These are phyloP conservation scores for Trinectes maculatus DNA, from an alignment of 2,113 vertebrate genomes.

Conservation along the genomic window DNA sequence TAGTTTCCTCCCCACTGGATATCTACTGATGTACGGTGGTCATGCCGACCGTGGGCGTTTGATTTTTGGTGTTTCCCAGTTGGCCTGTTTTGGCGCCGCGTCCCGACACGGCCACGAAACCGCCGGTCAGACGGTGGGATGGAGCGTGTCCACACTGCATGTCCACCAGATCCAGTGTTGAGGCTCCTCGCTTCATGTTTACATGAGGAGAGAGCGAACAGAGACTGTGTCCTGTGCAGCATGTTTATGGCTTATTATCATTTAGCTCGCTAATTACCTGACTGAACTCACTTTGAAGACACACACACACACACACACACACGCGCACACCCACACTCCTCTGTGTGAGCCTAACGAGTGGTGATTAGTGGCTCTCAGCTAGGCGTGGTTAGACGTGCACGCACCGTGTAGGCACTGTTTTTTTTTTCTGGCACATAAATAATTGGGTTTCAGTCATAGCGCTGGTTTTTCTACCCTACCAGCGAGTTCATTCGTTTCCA, in stretches of 20 bases:
- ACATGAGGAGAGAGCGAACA: not conserved
- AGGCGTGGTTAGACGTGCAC: constrained; percentile 85
- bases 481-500: constrained; percentile 49
- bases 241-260: constrained; percentile 56
- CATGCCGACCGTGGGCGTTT: constrained; percentile 56
- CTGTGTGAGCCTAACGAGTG: constrained; percentile 86
- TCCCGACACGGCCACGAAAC: constrained; percentile 17
- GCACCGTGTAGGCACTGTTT: no score
- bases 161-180: constrained; percentile 8
- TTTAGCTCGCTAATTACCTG: constrained; percentile 56
- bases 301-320: constrained; percentile 38
- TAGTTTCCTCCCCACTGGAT: constrained; percentile 59
- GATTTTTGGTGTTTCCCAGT: constrained; percentile 47
- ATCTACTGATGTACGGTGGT: constrained; percentile 41
- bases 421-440: no score
- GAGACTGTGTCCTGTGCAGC: constrained; percentile 8
- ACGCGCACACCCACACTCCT: constrained; percentile 4
- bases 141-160: constrained; percentile 11
- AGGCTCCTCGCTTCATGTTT: constrained; percentile 18
- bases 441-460: no score
- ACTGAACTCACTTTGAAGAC: constrained; percentile 53
- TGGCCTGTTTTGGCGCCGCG: constrained; percentile 41
- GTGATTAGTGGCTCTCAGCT: constrained; percentile 91
- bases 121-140: constrained; percentile 23
- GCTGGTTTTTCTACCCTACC: constrained; percentile 11